Evolutionary conservation across 2,113 vertebrate species (phyloP).

Genomic region (Amphilophus citrinellus): DNA sequence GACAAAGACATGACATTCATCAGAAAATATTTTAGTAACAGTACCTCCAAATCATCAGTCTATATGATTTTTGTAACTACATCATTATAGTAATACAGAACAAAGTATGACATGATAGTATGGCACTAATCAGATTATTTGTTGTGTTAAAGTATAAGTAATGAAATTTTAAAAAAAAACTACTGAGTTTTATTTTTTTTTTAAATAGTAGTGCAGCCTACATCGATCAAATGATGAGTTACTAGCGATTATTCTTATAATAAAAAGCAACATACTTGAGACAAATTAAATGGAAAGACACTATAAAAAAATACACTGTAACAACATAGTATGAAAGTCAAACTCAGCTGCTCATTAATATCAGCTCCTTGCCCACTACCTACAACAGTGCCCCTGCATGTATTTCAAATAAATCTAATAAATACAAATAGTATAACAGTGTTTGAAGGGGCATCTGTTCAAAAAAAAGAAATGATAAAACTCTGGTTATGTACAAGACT

Average conservation of each 20-base stretch:
- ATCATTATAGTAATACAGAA: conserved; percentile 14
- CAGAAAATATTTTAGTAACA: conserved; percentile 9
- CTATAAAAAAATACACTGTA: not conserved
- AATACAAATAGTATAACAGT: conserved; percentile 63
- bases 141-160: not conserved
- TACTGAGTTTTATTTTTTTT: conserved; percentile 17
- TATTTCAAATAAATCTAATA: conserved; percentile 43
- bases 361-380: not conserved
- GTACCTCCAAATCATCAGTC: conserved; percentile 2
- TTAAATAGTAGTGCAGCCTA: conserved; percentile 18
- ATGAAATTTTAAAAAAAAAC: too few relatives aligned
- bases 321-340: not conserved
- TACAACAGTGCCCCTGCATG: not conserved
- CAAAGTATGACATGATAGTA: not conserved
- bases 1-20: conserved; percentile 19
- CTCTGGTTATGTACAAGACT: conserved; percentile 24
- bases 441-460: conserved; percentile 50
- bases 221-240: conserved; percentile 14
- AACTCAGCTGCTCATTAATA: conserved; percentile 24
- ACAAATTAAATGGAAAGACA: conserved; percentile 1
- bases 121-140: conserved; percentile 19
- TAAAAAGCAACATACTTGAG: not conserved
- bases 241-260: conserved; percentile 11
- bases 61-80: conserved; percentile 13
- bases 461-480: not conserved